These are phyloP conservation scores for Torymus tubicola DNA, from an alignment of 2,888 invertebrate genomes.

Conservation along the genomic window DNA sequence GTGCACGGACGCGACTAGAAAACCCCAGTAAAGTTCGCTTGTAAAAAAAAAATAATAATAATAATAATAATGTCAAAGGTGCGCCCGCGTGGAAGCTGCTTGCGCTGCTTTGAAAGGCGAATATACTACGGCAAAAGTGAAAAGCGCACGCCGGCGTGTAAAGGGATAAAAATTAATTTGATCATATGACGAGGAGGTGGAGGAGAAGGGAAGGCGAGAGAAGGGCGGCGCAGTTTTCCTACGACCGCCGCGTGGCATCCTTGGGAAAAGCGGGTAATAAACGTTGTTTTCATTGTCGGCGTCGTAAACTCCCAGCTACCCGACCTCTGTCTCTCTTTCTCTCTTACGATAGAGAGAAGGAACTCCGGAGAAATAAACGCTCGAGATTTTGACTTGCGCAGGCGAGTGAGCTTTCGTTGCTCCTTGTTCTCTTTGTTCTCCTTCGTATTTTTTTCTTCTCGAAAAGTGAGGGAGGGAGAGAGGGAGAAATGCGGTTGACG, in stretches of 20 bases:
- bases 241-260: slow-evolving; percentile 46
- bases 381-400: not conserved
- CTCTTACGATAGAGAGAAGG: slow-evolving; percentile 2
- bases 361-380: slow-evolving; percentile 41
- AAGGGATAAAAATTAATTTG: slow-evolving; percentile 49
- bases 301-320: slow-evolving; percentile 46
- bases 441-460: not conserved
- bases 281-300: slow-evolving; percentile 57
- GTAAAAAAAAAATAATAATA: slow-evolving; percentile 31
- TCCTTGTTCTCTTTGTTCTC: not conserved
- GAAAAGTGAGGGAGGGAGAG: not conserved
- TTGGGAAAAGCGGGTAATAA: slow-evolving; percentile 47
- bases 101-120: slow-evolving; percentile 30
- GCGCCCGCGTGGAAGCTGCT: not conserved
- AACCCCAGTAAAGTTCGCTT: slow-evolving; percentile 36
- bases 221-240: slow-evolving; percentile 9
- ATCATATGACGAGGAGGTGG: slow-evolving; percentile 35
- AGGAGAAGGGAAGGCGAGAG: slow-evolving; percentile 10
- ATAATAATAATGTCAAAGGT: slow-evolving; percentile 56
- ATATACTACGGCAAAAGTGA: slow-evolving; percentile 1
- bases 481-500: slow-evolving; percentile 43
- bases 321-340: slow-evolving; percentile 29
- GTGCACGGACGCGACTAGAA: not conserved
- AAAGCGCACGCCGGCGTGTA: slow-evolving; percentile 14
- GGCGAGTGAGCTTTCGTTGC: not conserved